A percentile compares a stretch with the other conserved stretches of the same genome.
Evolutionary conservation across 2,888 invertebrate species (phyloP).

Genomic region (Galeopsomyia nigrocyanea): DNA sequence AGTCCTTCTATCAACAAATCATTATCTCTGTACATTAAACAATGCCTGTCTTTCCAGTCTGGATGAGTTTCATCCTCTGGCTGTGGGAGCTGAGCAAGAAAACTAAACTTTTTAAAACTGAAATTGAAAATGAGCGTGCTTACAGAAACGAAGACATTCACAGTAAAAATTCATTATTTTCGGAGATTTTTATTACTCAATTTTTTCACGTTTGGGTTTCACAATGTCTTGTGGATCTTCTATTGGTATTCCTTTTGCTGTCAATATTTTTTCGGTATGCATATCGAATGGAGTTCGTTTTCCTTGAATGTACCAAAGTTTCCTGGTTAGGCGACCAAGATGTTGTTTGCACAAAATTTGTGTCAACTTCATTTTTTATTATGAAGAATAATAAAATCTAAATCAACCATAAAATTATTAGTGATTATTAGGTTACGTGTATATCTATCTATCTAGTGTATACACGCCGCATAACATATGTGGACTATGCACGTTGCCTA

Average conservation of each 20-base stretch:
- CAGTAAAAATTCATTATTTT: too few relatives aligned
- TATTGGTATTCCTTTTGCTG: constrained; percentile 73
- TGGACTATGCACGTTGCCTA: too few relatives aligned
- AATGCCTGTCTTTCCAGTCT: constrained; percentile 75
- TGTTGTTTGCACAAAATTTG: constrained; percentile 77
- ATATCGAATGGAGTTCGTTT: constrained; percentile 73
- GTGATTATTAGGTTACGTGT: too few relatives aligned
- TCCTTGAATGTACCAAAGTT: constrained; percentile 80
- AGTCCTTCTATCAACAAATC: constrained; percentile 81
- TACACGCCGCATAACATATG: too few relatives aligned
- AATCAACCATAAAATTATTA: too few relatives aligned
- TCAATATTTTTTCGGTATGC: constrained; percentile 72
- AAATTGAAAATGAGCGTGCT: background rate
- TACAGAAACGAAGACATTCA: too few relatives aligned
- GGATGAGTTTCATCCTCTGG: constrained; percentile 75
- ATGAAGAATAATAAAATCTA: background rate
- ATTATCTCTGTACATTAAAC: constrained; percentile 74
- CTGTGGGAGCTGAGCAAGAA: constrained; percentile 53
- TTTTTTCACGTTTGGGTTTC: constrained; percentile 62
- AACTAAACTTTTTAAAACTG: constrained; percentile 56
- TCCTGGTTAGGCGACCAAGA: constrained; percentile 80
- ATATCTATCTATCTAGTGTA: too few relatives aligned
- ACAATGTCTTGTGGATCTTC: constrained; percentile 76
- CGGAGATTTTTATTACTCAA: constrained; percentile 44
- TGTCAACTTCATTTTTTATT: constrained; percentile 76